These are phyloP conservation scores for Chrysogorgia sp. DNA, from an alignment of 92 coral and sea anemone genomes.

Conservation along the genomic window DNA sequence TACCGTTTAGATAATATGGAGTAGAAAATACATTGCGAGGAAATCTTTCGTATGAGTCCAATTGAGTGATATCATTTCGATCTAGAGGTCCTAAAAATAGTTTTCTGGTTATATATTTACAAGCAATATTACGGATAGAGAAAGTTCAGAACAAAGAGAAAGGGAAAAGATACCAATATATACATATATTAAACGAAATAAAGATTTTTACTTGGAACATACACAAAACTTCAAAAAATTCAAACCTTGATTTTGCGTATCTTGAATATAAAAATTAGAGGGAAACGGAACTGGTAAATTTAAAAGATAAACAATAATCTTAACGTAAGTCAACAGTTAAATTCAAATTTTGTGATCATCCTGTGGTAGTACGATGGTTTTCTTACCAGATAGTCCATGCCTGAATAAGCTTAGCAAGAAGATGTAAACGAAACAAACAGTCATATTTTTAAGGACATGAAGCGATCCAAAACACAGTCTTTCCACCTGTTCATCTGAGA, in stretches of 20 bases:
- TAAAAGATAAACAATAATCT: background rate
- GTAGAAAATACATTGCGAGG: conserved; percentile 21
- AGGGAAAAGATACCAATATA: background rate
- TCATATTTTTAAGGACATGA: conserved; percentile 13
- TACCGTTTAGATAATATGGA: conserved; percentile 17
- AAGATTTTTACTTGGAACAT: background rate
- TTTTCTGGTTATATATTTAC: background rate
- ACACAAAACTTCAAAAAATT: background rate
- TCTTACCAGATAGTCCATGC: conserved; percentile 37
- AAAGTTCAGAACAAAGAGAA: background rate
- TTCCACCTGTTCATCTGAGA: conserved; percentile 19
- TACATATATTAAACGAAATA: background rate
- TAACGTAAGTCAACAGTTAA: background rate
- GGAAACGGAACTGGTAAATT: conserved; percentile 3
- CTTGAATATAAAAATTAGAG: background rate
- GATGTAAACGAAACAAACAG: background rate
- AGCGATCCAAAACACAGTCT: conserved; percentile 24
- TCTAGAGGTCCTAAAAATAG: conserved; percentile 23
- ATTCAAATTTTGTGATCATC: background rate
- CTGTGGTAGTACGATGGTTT: background rate
- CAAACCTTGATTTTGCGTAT: conserved; percentile 10
- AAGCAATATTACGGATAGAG: background rate
- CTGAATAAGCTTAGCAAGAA: conserved; percentile 29
- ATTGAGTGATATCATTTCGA: conserved; percentile 22
- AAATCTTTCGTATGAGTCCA: conserved; percentile 15